Base-by-base conservation (phyloP, 2,888 invertebrate species). In the Coelopa pilipes region DNA sequence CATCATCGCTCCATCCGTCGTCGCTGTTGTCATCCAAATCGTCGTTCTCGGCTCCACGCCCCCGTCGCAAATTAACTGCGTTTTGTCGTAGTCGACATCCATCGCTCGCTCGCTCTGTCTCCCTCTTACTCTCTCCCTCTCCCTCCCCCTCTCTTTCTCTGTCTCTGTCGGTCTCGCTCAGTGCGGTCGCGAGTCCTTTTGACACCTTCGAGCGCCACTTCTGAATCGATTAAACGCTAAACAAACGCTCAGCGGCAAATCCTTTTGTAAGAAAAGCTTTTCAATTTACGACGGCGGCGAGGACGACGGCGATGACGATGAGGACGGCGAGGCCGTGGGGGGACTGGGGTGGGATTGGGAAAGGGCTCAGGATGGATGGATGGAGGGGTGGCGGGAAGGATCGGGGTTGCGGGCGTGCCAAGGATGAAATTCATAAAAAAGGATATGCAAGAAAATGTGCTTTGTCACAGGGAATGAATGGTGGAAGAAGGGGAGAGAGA, bases 401-500 rank as follows among this genome's bases (percentile, higher is more conserved):
- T 49, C 13, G 13, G 49, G 10, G 10, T 7, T 53, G 34, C 7
- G 15, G 10, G 53, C 53, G 53, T 53, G 15, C 13, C 3, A 53
- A 53, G 53, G 53, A n/a, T 53, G 13, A 62, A 21, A n/a, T 21
- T 57, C 60, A 62, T 24, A 62, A 62, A 62, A 62, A 62, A 62
- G 60, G 60, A 62, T 62, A 21, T 62, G 60, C 24, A 24, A 62
- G 21, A 24, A 62, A 62, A 62, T 62, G 21, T 62, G 7, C 60
- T 62, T 62, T 21, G 53, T 62, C 21, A 15, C 60, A 34, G n/a
- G 2, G 10, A 34, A 34, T 34, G 34, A 34, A 34, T 34, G 4
- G 34, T 4, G 34, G 34, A 7, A 34, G 34, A 2, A 2, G 7
- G 7, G 34, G 34, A 7, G 34, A 34, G 34, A 34, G 34, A 34